Evolutionary conservation across 2,797 vertebrate genomes (phyloP), one percentile per base, ranked within the genome.

Genomic region (Gymnothorax javanicus): DNA sequence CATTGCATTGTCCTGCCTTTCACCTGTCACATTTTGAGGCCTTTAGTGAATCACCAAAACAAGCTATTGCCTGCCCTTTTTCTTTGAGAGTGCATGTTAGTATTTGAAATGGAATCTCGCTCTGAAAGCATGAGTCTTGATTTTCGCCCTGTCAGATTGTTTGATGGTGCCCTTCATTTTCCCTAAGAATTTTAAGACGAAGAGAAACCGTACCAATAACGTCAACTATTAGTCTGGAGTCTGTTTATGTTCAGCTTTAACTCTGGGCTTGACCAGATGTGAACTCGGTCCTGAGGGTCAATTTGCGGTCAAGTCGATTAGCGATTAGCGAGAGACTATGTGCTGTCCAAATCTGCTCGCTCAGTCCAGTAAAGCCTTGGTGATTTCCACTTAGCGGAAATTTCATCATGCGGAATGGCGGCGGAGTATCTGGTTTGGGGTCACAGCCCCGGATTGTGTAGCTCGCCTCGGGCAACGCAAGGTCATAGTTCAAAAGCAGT

Each of bases 361-460:
- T 84, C n/a, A 81, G 84, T 91, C 91, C 87, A 69, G 33, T n/a
- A 88, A 91, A 90, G 87, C 62, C 62, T 85, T 82, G 87, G 54
- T 59, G 60, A 77, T 89, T 91, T 90, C 89, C 87, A 84, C 87
- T 50, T 11, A 86, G 90, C 69, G 91, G 88, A 91, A 64, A 92
- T 79, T 91, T 50, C 91, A 90, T 87, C 88, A 91, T 60, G 83
- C 89, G 92, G 87, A 84, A 84, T 50, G 58, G 58, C 82, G n/a
- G 3, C 0, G 2, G 25, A 83, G 87, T 92, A 91, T 91, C 87
- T 17, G 89, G 87, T 79, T 86, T 64, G 71, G 25, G 11, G 82
- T 58, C 57, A 79, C 50, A 25, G 67, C 52, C 69, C 23, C 17
- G 27, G 17, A 60, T 33, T 25, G 57, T 20, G 54, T 15, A 3